Conservation (phyloP, 2,888 invertebrate species). For the Caenorhabditis virilis region DNA sequence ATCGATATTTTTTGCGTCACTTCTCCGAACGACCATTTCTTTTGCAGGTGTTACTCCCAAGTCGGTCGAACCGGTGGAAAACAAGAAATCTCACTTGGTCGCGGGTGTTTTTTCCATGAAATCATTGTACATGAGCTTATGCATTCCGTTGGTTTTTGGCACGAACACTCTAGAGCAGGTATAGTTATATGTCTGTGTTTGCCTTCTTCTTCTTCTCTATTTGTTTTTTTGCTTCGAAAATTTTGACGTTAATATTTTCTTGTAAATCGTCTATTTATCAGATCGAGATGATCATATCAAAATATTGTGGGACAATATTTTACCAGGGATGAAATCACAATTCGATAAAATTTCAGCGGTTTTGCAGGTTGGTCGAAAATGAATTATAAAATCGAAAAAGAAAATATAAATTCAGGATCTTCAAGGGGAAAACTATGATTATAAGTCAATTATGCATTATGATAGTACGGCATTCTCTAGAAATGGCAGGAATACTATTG, state of each 20-base stretch:
- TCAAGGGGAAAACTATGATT: constrained; percentile 67
- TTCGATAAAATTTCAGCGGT: constrained; percentile 64
- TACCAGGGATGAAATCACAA: constrained; percentile 68
- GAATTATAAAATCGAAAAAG: no score
- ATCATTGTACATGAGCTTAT: constrained; percentile 68
- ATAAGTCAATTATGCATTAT: constrained; percentile 67
- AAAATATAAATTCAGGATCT: no score
- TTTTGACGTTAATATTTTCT: neutral
- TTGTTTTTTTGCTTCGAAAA: no score
- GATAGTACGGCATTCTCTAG: constrained; percentile 67
- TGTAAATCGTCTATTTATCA: constrained; percentile 16
- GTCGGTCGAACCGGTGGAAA: constrained; percentile 68
- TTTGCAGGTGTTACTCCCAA: constrained; percentile 67
- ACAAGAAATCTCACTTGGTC: constrained; percentile 67
- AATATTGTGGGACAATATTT: constrained; percentile 69
- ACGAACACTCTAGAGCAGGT: constrained; percentile 67
- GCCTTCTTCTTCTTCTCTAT: no score
- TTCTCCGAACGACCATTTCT: no score
- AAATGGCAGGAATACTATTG: constrained; percentile 68
- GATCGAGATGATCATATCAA: constrained; percentile 70
- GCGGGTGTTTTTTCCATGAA: constrained; percentile 68
- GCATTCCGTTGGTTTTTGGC: constrained; percentile 68
- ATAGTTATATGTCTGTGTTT: no score
- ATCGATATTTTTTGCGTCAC: no score
- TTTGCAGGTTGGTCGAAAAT: no score